These are phyloP conservation scores for Campylomormyrus tamandua DNA, from an alignment of 2,113 vertebrate genomes.

Conservation along the genomic window DNA sequence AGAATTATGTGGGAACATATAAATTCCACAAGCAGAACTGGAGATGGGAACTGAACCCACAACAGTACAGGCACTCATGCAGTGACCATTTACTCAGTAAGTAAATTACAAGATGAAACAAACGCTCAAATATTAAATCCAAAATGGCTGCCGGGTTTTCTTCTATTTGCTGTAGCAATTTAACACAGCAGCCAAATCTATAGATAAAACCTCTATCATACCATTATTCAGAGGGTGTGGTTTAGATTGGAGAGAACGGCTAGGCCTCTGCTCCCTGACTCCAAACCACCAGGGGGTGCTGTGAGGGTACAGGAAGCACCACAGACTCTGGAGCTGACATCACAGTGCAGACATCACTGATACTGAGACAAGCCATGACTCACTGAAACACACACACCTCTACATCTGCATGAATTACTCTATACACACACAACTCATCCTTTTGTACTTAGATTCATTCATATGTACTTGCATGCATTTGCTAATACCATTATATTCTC, in stretches of 20 bases:
- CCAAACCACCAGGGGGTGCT: background rate
- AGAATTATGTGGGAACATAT: background rate
- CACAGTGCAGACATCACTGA: background rate
- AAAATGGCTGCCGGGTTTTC: background rate
- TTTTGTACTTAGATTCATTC: background rate
- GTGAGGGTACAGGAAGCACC: background rate
- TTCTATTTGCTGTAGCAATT: background rate
- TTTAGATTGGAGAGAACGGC: background rate
- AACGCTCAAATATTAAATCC: background rate
- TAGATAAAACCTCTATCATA: background rate
- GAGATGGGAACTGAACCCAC: background rate
- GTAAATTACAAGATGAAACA: background rate
- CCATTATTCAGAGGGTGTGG: background rate
- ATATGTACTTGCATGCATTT: background rate
- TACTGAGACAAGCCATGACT: background rate
- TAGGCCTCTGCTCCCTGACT: background rate
- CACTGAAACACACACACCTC: background rate
- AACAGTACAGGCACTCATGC: background rate
- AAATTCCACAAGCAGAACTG: background rate
- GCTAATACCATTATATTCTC: background rate
- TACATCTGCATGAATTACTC: background rate
- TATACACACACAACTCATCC: background rate
- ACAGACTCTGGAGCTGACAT: background rate
- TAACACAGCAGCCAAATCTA: background rate
- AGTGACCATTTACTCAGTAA: background rate